Base-by-base conservation (phyloP, 2,797 vertebrate genomes). In the Myotis planiceps region DNA sequence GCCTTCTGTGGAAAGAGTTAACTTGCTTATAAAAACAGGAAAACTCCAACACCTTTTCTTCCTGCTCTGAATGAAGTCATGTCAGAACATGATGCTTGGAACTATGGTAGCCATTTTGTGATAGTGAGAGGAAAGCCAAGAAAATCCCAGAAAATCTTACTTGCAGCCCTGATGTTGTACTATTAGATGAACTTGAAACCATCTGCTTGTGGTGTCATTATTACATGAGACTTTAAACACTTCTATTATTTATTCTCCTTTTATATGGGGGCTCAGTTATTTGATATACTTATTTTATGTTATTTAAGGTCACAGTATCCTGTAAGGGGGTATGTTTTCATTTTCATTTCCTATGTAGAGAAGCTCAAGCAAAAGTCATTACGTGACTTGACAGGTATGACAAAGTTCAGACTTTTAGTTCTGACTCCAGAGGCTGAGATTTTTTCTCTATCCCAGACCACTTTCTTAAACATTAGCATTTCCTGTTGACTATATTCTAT, bases 111-210 rank as follows among this genome's bases (percentile, higher is more conserved):
- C 23, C 49, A 53, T 75, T 19, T 58, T 76, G 39, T 85, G 18
- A 29, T 60, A 32, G 78, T 21, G 47, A 79, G 9, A 78, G 32
- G 21, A 80, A 90, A 94, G 2, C 14, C 51, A 71, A 72, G n/a
- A 69, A 90, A 78, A 82, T 71, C 69, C 25, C 45, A 82, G 69
- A 29, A 86, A 97, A 94, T 1, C 51, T 84, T 66, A 83, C 53
- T 51, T 32, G 7, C 49, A 74, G 29, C 13, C 1, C 34, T 76
- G 19, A 90, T 6, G 3, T 39, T 37, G 7, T 78, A 37, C 21
- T 80, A 4, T 69, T 75, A 55, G 37, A 29, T 65, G 78, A 88
- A 89, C 12, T 76, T 18, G 6, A 90, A 81, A 3, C 32, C 53
- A 60, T 10, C 1, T 63, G 45, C 37, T 37, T 75, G 79, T 95